Percentiles rank a stretch among this genome's conserved stretches.
Evolutionary conservation across 2,797 vertebrate genomes (phyloP).

Genomic region (Phoxinus dragarum): DNA sequence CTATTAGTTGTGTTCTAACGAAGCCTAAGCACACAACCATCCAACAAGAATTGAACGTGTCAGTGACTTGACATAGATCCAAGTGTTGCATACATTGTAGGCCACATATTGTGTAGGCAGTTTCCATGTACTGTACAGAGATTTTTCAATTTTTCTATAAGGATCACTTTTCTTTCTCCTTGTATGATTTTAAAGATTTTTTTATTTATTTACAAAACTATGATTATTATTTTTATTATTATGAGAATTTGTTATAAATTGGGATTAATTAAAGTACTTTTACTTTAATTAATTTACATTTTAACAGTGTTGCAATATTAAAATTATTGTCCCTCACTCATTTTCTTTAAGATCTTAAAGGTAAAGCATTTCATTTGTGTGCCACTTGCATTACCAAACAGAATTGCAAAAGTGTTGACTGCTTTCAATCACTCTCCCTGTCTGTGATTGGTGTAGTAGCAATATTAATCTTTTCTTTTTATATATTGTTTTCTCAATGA

Average conservation of each 20-base stretch:
- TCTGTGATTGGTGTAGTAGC: neutral
- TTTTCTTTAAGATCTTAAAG: neutral
- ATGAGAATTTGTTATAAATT: neutral
- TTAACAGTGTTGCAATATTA: neutral
- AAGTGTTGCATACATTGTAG: neutral
- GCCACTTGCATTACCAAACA: neutral
- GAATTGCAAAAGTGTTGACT: neutral
- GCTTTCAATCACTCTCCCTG: neutral
- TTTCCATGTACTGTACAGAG: neutral
- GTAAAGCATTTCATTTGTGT: neutral
- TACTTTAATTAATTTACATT: too few species aligned
- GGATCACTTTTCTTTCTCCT: neutral
- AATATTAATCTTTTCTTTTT: too few species aligned
- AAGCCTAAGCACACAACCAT: slow-evolving; percentile 29
- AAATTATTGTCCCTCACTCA: neutral
- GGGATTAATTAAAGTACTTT: too few species aligned
- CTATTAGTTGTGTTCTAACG: slow-evolving; percentile 23
- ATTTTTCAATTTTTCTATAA: neutral
- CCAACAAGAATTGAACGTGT: slow-evolving; percentile 37
- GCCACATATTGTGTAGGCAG: neutral
- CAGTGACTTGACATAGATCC: slow-evolving; percentile 33
- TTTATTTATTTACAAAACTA: neutral
- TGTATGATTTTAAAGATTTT: neutral
- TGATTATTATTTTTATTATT: neutral
- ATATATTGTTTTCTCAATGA: too few species aligned